These are phyloP conservation scores for Acropternis orthonyx DNA, from an alignment of 2,797 vertebrate genomes.

Conservation along the genomic window DNA sequence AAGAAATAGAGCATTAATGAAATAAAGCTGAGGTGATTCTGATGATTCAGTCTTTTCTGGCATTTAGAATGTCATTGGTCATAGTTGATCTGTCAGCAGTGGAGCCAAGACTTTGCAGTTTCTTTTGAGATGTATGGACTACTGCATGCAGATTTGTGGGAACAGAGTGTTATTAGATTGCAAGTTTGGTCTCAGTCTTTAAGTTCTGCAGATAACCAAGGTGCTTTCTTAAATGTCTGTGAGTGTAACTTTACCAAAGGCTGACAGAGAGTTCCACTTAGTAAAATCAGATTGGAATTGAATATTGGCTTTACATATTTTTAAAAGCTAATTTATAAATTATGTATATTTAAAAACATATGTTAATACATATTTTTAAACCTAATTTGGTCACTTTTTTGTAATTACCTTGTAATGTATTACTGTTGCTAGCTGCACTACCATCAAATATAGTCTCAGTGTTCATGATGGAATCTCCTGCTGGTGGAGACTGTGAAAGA, in stretches of 20 bases:
- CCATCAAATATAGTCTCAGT: rapidly evolving
- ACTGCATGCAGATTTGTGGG: background rate
- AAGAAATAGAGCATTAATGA: background rate
- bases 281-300: background rate
- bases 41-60: background rate
- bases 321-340: background rate
- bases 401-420: background rate
- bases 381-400: background rate
- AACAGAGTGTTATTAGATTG: background rate
- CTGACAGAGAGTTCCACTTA: background rate
- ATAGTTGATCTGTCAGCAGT: background rate
- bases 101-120: background rate
- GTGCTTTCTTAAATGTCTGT: background rate
- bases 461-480: background rate
- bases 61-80: background rate
- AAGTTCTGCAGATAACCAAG: background rate
- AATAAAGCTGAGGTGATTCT: background rate
- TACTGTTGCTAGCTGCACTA: background rate
- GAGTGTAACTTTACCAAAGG: background rate
- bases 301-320: background rate
- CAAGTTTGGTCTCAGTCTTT: background rate
- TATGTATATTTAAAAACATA: background rate
- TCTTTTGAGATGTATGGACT: background rate
- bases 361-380: background rate
- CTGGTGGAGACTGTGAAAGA: background rate